These are phyloP conservation scores for Zophobas atratus DNA, from an alignment of 1,140 invertebrate genomes.

Conservation along the genomic window DNA sequence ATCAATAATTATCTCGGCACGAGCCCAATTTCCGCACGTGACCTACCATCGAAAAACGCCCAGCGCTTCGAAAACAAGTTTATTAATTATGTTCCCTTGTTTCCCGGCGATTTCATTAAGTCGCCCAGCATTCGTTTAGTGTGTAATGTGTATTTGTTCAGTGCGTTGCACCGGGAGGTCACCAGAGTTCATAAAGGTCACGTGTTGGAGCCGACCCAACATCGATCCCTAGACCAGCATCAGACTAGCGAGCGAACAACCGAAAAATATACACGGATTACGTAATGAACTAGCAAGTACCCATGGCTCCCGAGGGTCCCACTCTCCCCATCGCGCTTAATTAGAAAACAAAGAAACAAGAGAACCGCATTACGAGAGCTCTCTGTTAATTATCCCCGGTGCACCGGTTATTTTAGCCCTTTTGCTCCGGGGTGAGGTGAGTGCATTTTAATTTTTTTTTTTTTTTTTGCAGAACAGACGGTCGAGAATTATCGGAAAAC, in stretches of 20 bases:
- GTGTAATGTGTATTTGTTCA: constrained; percentile 40
- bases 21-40: no score
- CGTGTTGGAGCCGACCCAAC: constrained; percentile 41
- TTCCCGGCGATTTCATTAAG: constrained; percentile 36
- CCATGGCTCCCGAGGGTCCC: constrained; percentile 7
- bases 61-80: constrained; percentile 5
- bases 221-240: constrained; percentile 37
- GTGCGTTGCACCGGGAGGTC: constrained; percentile 39
- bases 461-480: not conserved
- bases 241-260: constrained; percentile 32
- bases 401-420: constrained; percentile 4
- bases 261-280: constrained; percentile 34
- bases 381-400: constrained; percentile 11
- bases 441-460: no score
- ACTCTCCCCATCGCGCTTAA: constrained; percentile 22
- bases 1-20: no score
- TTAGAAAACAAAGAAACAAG: constrained; percentile 40
- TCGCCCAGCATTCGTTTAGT: constrained; percentile 30
- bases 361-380: constrained; percentile 8
- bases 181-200: constrained; percentile 38
- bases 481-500: not conserved
- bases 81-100: constrained; percentile 11
- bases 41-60: not conserved
- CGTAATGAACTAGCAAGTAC: constrained; percentile 36
- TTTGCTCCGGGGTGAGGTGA: not conserved